Conservation (phyloP, 2,888 invertebrate genomes). For the Trimorus sp. region DNA sequence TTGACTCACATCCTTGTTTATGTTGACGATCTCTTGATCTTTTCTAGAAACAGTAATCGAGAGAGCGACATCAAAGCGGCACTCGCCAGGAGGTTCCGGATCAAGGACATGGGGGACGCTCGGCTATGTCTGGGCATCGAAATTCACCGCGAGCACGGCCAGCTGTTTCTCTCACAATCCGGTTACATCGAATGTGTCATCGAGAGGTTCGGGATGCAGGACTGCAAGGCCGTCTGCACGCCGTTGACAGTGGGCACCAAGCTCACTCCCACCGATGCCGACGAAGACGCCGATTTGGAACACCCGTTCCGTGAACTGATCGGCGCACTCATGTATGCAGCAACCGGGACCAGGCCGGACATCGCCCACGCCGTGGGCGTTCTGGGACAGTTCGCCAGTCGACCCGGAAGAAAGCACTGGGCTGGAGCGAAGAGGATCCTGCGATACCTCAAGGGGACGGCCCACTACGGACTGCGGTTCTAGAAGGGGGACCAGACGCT, state of each 20-base stretch:
- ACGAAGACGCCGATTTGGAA: not conserved
- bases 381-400: slow-evolving; percentile 4
- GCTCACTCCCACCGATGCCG: not conserved
- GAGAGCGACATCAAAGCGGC: slow-evolving; percentile 58
- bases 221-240: slow-evolving; percentile 4
- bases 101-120: slow-evolving; percentile 3
- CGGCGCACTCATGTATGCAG: not conserved
- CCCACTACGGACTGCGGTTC: not conserved
- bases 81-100: not conserved
- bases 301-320: slow-evolving; percentile 5
- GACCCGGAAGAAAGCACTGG: not conserved
- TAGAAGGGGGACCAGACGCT: not conserved
- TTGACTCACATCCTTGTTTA: slow-evolving; percentile 1
- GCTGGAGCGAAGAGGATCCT: not conserved
- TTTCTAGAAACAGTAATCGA: slow-evolving; percentile 30
- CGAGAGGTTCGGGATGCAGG: not conserved
- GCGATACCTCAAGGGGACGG: slow-evolving; percentile 5
- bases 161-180: not conserved
- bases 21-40: slow-evolving; percentile 52
- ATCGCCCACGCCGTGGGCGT: slow-evolving; percentile 8
- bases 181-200: slow-evolving; percentile 1
- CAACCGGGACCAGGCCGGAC: not conserved
- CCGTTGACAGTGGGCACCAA: not conserved
- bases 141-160: not conserved
- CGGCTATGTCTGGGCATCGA: slow-evolving; percentile 6